Evolutionary conservation across 2,113 vertebrate genomes (phyloP).

Genomic region (Ptyas mucosa): DNA sequence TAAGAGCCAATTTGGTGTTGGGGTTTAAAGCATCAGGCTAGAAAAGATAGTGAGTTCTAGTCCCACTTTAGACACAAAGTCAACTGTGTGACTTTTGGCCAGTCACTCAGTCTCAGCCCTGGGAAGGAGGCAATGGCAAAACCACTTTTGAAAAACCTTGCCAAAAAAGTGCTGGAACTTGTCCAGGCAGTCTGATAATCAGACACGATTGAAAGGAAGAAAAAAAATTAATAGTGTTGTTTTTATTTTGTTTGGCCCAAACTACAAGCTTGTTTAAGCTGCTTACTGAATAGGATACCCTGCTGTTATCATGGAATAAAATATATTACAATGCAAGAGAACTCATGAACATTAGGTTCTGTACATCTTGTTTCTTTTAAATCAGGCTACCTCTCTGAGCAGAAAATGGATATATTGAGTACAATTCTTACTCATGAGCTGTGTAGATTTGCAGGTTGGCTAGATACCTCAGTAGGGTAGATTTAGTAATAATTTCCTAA

Average conservation of each 20-base stretch:
- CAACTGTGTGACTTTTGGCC: not conserved
- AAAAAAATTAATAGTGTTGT: not conserved
- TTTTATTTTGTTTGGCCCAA: not conserved
- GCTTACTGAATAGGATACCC: not conserved
- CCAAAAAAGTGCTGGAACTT: not conserved
- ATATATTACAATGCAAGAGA: not conserved
- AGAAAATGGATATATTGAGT: not conserved
- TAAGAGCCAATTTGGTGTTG: not conserved
- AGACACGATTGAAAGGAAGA: not conserved
- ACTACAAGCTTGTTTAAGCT: not conserved
- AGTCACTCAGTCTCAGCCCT: not conserved
- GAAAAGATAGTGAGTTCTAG: not conserved
- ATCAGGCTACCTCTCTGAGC: not conserved
- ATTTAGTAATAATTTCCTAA: not conserved
- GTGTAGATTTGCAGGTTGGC: not conserved
- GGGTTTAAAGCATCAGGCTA: not conserved
- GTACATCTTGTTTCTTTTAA: not conserved
- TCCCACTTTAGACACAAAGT: not conserved
- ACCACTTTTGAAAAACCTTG: not conserved
- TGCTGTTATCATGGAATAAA: not conserved
- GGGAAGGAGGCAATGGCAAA: not conserved
- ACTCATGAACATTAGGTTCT: not conserved
- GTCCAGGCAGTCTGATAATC: not conserved
- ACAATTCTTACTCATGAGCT: not conserved
- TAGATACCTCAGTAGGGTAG: not conserved